A percentile compares a stretch with the other conserved stretches of the same genome.
Evolutionary conservation across 2,888 invertebrate species (phyloP).

Genomic region (Cancer borealis): DNA sequence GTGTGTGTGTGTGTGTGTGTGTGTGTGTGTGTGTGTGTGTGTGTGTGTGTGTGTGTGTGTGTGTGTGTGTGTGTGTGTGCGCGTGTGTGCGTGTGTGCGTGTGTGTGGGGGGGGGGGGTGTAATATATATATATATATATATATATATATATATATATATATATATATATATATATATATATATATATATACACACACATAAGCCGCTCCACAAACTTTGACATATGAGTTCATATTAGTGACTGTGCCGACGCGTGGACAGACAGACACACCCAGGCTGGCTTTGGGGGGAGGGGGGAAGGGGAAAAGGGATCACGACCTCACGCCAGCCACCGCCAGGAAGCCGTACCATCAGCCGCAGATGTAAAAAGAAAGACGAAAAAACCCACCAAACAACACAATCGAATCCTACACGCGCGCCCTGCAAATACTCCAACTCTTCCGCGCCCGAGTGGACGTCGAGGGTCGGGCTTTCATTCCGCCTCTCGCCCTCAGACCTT

Average conservation of each 20-base stretch:
- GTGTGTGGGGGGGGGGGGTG: no score
- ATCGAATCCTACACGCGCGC: background rate
- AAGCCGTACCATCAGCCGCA: background rate
- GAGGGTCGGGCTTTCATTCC: background rate
- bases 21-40: no score
- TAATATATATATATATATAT: no score
- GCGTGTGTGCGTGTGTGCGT: no score
- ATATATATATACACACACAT: background rate
- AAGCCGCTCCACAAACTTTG: background rate
- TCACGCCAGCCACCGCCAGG: background rate
- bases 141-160: no score
- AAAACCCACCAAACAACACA: background rate
- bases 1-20: no score
- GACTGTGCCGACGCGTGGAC: background rate
- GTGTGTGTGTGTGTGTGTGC: no score
- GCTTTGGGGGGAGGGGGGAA: no score
- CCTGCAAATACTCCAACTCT: background rate
- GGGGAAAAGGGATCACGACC: background rate
- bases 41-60: no score
- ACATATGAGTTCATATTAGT: background rate
- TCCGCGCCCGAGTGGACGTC: background rate
- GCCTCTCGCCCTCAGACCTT: background rate
- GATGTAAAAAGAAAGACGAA: background rate
- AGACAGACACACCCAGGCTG: no score
- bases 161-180: no score